Conservation (phyloP, 2,113 vertebrate species). For the Regulus satrapa region DNA sequence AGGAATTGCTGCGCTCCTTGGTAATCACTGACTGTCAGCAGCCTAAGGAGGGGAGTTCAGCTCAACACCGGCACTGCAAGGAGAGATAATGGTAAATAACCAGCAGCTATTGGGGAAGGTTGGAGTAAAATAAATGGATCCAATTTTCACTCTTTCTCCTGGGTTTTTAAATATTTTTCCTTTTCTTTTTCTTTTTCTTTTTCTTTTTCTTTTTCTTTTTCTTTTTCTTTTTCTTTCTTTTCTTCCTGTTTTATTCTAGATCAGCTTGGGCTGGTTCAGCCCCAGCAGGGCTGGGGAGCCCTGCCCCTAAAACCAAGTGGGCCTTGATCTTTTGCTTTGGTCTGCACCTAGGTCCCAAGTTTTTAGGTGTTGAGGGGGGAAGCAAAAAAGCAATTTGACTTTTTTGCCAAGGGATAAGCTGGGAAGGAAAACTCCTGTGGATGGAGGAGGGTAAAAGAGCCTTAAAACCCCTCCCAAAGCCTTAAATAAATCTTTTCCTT, state of each 20-base stretch:
- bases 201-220: neutral
- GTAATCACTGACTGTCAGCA: slow-evolving; percentile 23
- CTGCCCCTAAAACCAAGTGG: neutral
- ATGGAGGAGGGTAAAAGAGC: neutral
- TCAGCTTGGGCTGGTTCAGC: neutral
- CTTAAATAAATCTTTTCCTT: slow-evolving; percentile 17
- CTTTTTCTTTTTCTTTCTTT: neutral
- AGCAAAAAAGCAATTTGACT: neutral
- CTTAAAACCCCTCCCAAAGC: neutral
- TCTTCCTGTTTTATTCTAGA: neutral
- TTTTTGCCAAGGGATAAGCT: neutral
- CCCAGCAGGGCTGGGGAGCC: neutral
- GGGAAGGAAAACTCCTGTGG: neutral
- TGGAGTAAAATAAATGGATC: slow-evolving; percentile 17
- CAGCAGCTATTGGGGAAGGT: slow-evolving; percentile 20
- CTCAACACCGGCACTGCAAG: neutral
- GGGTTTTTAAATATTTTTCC: neutral
- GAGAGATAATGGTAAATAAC: slow-evolving; percentile 48
- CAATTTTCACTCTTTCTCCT: neutral
- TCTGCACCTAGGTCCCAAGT: neutral
- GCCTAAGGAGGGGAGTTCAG: neutral
- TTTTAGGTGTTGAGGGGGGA: neutral
- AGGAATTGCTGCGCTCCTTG: neutral
- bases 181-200: neutral
- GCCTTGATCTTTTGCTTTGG: neutral